Evolutionary conservation across 2,888 invertebrate species (phyloP), one percentile per base, ranked within the genome.

Genomic region (Emmelina monodactyla): DNA sequence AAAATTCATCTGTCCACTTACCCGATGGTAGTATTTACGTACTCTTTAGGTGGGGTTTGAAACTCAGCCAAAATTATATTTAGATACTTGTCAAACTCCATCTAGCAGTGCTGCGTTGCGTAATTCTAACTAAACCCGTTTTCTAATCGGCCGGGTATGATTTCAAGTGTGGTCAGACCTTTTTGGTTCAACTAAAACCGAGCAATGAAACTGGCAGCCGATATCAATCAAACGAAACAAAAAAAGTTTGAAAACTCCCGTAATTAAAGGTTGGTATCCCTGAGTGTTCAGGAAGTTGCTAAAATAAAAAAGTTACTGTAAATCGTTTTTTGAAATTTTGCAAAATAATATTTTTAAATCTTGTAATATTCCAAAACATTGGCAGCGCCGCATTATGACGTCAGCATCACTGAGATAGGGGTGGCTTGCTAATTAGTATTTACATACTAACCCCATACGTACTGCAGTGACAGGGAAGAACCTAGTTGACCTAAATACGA

Each of bases 31-130:
- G 55, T 62, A 62, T 63, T 65, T 60, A 55, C 55, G 62, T 52
- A 41, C 41, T 41, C 48, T 50, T 55, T 54, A 54, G 53, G 54
- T 25, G 25, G 25, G 25, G 11, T 50, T 63, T 72, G 72, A 65
- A 66, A 64, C 50, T 38, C 45, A 39, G 71, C 72, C 72, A 71
- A 66, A 53, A 53, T 58, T 71, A 72, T 62, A 63, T 68, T 66
- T 71, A 72, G 67, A 57, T 50, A 56, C 55, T 61, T 65, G 64
- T 69, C 65, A 65, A 64, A 66, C 58, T 52, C 52, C 49, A 50
- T 43, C 53, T 53, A 50, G 49, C 45, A 45, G 41, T 43, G 45
- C 38, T 37, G 36, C 37, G 48, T 62, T 65, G 51, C 58, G 58
- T 49, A 66, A 66, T 42, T 9, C 3, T n/a, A n/a, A n/a, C n/a